Evolutionary conservation across 2,888 invertebrate genomes (phyloP), one percentile per base, ranked within the genome.

Genomic region (Melinaea marsaeus): DNA sequence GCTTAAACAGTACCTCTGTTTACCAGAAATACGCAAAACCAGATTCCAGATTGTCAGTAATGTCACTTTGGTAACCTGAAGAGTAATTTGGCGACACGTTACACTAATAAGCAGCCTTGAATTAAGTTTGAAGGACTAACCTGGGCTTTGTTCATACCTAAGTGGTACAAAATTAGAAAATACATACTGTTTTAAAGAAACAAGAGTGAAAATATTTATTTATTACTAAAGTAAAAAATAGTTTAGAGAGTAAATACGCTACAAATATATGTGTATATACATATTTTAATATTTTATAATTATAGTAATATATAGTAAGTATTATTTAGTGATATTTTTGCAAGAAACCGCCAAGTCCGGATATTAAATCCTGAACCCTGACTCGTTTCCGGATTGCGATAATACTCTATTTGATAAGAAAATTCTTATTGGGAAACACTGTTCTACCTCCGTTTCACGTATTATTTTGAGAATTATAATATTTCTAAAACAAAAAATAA

Each of bases 281-380:
- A 22, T 22, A 22, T 22, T 22, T 42, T 42, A 7, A 42, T 42
- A 42, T 42, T 42, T 42, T 42, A 42, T 9, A 42, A 22, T 22
- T 22, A 22, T 22, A 22, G 22, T 22, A 22, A 1, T 22, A 22
- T 22, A 22, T 22, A 42, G 42, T 9, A 6, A 42, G 42, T 32
- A 32, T 32, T 51, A 51, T 51, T 51, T 9, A 32, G 9, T 51
- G 4, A 51, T 51, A 51, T 51, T 51, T 7, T 51, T 5, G 48
- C 13, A 22, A 51, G 51, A 51, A 32, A 51, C 22, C 5, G 32
- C 11, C 32, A 51, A 51, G 51, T 51, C 51, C 51, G 61, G 61
- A 61, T 61, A 61, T 61, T 57, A 37, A 57, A 61, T 57, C 56
- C 56, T 61, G 48, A 61, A 51, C 61, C 60, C 47, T 13, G 54